Conservation (phyloP, 2,113 vertebrate genomes). For the Struthidea cinerea region DNA sequence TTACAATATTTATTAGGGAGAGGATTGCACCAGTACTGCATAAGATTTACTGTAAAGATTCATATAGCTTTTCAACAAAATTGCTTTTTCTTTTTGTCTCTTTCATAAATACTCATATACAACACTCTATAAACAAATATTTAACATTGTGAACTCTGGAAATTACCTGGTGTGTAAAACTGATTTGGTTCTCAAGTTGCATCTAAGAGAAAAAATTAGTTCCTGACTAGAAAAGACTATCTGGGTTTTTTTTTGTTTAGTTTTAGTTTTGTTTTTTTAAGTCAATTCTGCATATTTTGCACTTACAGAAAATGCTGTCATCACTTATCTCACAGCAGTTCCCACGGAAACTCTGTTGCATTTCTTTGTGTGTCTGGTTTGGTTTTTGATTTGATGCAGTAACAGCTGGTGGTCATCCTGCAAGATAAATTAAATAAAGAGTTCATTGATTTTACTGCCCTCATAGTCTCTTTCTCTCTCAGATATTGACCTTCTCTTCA, state of each 20-base stretch:
- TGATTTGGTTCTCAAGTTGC: neutral
- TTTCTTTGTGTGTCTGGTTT: slow-evolving; percentile 3
- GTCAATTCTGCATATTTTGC: neutral
- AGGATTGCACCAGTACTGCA: neutral
- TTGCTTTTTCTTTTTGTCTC: neutral
- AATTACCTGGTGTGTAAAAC: neutral
- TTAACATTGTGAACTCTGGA: neutral
- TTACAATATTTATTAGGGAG: neutral
- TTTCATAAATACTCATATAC: neutral
- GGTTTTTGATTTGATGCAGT: slow-evolving; percentile 19
- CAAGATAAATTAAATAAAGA: slow-evolving; percentile 50
- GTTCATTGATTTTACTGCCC: slow-evolving; percentile 31
- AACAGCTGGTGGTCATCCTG: slow-evolving; percentile 35
- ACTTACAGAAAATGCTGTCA: neutral
- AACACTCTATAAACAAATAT: neutral
- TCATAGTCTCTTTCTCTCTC: neutral
- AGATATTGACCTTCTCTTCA: neutral
- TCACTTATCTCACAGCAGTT: neutral
- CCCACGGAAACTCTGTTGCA: slow-evolving; percentile 10
- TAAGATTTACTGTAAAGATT: neutral
- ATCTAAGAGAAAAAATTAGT: neutral
- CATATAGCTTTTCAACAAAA: neutral
- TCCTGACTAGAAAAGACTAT: neutral
- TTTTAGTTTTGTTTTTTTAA: neutral
- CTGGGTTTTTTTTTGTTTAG: neutral